phyloP scores from a whole-genome alignment of 1,140 invertebrate species.

The Venustaconcha ellipsiformis region DNA sequence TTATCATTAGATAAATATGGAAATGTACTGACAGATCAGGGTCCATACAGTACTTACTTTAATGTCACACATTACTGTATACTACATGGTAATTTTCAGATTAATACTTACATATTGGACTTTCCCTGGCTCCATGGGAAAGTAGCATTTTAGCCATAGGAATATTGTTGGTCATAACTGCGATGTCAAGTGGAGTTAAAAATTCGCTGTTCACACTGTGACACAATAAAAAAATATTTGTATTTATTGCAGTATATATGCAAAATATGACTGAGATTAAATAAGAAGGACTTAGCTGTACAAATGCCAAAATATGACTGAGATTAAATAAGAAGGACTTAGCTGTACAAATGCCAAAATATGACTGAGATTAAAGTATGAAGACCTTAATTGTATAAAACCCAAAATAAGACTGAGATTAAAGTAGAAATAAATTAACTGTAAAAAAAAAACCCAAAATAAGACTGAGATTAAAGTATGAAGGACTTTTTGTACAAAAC shows the following conservation, averaged over 20 bases:
- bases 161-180: conserved; percentile 88
- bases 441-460: no score
- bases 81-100: no score
- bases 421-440: background rate
- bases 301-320: background rate
- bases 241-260: no score
- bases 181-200: conserved; percentile 89
- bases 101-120: conserved; percentile 82
- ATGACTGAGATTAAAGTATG: no score
- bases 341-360: no score
- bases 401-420: no score
- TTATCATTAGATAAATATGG: no score
- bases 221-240: conserved; percentile 21
- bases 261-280: background rate
- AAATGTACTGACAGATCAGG: no score
- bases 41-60: no score
- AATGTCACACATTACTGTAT: no score
- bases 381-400: background rate
- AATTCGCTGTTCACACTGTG: conserved; percentile 85
- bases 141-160: conserved; percentile 89
- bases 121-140: conserved; percentile 88
- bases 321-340: background rate
- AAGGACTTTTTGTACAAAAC: background rate
- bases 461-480: background rate
- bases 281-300: background rate